Evolutionary conservation across 2,888 invertebrate genomes (phyloP).

Genomic region (Latrodectus elegans): DNA sequence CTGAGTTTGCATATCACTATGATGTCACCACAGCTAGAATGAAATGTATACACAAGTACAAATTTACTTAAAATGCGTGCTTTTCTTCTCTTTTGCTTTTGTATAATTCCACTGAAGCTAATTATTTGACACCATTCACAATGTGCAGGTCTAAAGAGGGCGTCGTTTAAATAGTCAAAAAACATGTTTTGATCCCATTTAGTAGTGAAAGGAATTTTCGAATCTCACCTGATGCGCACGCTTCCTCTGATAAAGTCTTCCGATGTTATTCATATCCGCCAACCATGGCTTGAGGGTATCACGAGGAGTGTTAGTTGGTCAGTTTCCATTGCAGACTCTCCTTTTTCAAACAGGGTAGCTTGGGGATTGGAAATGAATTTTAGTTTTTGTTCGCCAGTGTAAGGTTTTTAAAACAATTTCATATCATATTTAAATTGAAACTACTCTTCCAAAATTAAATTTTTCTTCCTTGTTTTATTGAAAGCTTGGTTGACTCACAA

Average conservation of each 20-base stretch:
- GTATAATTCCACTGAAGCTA: background rate
- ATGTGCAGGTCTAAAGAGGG: constrained; percentile 2
- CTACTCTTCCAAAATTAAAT: no score
- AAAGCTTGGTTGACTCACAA: no score
- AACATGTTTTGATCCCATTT: constrained; percentile 15
- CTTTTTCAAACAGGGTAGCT: background rate
- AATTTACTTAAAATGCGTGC: background rate
- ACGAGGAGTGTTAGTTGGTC: background rate
- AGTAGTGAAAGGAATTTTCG: constrained; percentile 1
- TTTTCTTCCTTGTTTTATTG: no score
- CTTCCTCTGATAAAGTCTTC: background rate
- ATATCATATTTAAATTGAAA: no score
- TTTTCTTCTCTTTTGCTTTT: background rate
- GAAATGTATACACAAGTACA: no score
- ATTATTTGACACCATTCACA: constrained; percentile 3
- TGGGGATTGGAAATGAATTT: no score
- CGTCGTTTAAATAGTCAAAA: constrained; percentile 8
- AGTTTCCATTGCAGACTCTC: background rate
- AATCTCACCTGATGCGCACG: background rate
- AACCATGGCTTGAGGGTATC: background rate
- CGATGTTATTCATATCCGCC: background rate
- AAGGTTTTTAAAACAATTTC: no score
- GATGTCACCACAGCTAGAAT: no score
- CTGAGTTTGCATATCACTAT: no score
- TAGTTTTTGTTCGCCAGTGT: no score